Evolutionary conservation across 2,113 vertebrate genomes (phyloP), one percentile per base, ranked within the genome.

Genomic region (Pangasianodon gigas): DNA sequence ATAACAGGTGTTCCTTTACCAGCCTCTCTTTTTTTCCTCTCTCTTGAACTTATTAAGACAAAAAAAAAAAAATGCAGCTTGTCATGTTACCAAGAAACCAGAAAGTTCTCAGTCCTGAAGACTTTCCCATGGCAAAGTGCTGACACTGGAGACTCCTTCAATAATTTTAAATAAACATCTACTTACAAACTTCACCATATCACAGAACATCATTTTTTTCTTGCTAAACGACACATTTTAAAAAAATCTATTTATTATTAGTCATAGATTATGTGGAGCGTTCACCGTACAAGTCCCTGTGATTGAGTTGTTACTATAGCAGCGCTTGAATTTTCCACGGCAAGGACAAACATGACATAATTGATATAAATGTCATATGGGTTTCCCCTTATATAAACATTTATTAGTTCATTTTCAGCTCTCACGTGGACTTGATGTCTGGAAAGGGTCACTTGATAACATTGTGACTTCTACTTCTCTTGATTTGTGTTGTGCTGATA

Each of bases 361-460:
- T 54, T 77, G 18, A 58, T 37, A 54, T 46, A 54, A 54, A 87
- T 71, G 32, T 41, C 29, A 51, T 51, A 67, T 89, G 54, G 52
- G 37, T 60, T 62, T 84, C 14, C 29, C 67, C 16, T 75, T 85
- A 19, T 52, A 58, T 60, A 60, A 60, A 18, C 54, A 26, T 67
- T 51, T 60, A 71, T 83, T 83, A 71, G 29, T 52, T 58, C 18
- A 74, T 46, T n/a, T 60, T 21, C 32, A 54, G 24, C 11, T 37
- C 62, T 84, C 13, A 56, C 48, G 21, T 41, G 67, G 65, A 89
- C 81, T 4, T 26, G 51, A 56, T 84, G 67, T 84, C 67, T 89
- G 88, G 67, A 89, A 74, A 77, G 74, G 46, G 62, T 86, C 54
- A 14, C 32, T 52, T 46, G 60, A 89, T 86, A 89, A 89, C 74